These are phyloP conservation scores for Bettongia penicillata DNA, from an alignment of 2,113 vertebrate species.

Conservation along the genomic window DNA sequence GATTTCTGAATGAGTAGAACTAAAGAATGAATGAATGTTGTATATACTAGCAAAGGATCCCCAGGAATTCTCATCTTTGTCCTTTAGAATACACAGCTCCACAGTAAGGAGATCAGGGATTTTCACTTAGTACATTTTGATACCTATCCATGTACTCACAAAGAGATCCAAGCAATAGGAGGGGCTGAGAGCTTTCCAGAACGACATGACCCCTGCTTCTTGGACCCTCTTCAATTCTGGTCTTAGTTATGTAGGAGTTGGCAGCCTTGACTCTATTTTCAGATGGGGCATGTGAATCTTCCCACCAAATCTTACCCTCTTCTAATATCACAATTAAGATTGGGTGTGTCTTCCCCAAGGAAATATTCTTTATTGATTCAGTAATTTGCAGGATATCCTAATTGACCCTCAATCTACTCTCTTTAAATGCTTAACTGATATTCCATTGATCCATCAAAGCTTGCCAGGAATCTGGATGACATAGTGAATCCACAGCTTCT, in stretches of 20 bases:
- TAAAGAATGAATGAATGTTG: background rate
- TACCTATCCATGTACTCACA: background rate
- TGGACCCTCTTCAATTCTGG: background rate
- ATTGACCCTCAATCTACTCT: background rate
- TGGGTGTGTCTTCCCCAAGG: background rate
- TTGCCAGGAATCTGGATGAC: background rate
- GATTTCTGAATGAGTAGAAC: background rate
- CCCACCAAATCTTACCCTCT: background rate
- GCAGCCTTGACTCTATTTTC: background rate
- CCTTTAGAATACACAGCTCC: background rate
- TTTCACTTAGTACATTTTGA: background rate
- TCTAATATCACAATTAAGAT: background rate
- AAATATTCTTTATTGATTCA: background rate
- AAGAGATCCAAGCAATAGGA: background rate
- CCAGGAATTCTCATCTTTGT: background rate
- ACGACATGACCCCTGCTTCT: background rate
- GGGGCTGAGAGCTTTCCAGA: background rate
- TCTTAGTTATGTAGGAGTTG: background rate
- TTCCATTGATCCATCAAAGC: background rate
- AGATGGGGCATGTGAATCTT: background rate
- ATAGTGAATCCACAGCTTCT: background rate
- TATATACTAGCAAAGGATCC: background rate
- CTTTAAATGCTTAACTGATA: background rate
- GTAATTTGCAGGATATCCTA: background rate
- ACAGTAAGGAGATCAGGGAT: background rate